Percentiles rank a stretch among this genome's conserved stretches.
These are phyloP conservation scores for Petrocephalus sullivani DNA, from an alignment of 2,797 vertebrate genomes.

Conservation along the genomic window DNA sequence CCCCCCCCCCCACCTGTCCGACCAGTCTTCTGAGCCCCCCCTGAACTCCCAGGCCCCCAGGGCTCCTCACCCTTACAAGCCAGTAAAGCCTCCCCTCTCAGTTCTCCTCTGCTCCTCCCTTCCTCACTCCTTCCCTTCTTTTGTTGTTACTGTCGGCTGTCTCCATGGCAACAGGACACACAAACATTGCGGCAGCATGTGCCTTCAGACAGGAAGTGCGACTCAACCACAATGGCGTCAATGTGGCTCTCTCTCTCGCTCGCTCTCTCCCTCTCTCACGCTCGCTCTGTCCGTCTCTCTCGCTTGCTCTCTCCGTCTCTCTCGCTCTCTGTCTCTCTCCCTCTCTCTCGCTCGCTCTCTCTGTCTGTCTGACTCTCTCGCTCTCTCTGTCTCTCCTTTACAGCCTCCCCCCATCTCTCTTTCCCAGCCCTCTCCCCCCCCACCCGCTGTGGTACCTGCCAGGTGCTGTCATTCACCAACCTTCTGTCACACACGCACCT, in stretches of 20 bases:
- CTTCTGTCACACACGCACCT: background rate
- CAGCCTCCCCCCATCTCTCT: background rate
- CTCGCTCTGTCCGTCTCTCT: background rate
- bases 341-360: background rate
- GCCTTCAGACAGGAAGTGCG: conserved; percentile 15
- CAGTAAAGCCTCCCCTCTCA: background rate
- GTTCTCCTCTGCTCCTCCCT: conserved; percentile 8
- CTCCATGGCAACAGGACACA: conserved; percentile 23
- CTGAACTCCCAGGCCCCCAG: background rate
- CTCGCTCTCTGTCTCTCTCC: no score
- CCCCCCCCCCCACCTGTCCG: background rate
- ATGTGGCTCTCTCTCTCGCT: conserved; percentile 20
- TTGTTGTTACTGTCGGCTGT: conserved; percentile 18
- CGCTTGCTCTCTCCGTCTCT: background rate
- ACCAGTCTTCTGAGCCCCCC: background rate
- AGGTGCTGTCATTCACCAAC: background rate
- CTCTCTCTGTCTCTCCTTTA: background rate
- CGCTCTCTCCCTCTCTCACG: background rate
- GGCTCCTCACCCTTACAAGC: background rate
- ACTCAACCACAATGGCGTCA: conserved; percentile 31
- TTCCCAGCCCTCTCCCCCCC: background rate
- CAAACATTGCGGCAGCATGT: conserved; percentile 25
- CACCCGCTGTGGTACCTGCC: background rate
- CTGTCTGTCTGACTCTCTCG: background rate
- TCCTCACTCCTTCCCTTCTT: background rate